Conservation (phyloP, 2,113 vertebrate species). For the Lagopus leucura region DNA sequence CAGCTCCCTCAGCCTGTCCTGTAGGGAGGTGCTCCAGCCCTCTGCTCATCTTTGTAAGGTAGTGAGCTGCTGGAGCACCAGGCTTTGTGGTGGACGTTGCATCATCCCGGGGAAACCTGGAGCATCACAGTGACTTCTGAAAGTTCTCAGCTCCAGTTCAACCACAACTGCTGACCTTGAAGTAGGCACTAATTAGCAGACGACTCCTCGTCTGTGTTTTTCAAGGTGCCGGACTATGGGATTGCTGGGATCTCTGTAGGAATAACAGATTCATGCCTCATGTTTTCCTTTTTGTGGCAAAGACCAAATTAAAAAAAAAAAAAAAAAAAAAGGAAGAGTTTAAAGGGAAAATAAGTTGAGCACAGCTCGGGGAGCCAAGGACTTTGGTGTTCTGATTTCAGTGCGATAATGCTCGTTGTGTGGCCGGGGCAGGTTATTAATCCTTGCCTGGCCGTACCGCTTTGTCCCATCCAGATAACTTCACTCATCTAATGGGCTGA, state of each 20-base stretch:
- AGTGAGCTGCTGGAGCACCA: background rate
- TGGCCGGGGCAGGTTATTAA: background rate
- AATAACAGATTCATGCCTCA: rapidly evolving
- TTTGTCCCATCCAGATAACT: rapidly evolving
- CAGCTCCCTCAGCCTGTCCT: no score
- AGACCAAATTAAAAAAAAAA: background rate
- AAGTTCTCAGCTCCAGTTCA: background rate
- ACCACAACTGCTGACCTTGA: background rate
- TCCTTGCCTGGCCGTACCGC: background rate
- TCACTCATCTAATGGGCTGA: background rate
- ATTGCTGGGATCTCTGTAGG: rapidly evolving
- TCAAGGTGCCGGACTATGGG: background rate
- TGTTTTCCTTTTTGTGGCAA: background rate
- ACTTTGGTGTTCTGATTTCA: background rate
- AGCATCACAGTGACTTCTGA: rapidly evolving
- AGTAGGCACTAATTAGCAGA: background rate
- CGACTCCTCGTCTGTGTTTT: rapidly evolving
- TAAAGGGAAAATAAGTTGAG: background rate
- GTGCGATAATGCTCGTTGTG: background rate
- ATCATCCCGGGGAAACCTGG: background rate
- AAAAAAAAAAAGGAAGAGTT: background rate
- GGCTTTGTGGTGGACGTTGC: background rate
- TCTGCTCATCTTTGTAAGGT: background rate
- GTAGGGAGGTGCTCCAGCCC: no score
- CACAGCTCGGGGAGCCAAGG: background rate